These are phyloP conservation scores for Empidonax alnorum DNA, from an alignment of 2,113 vertebrate genomes.

Conservation along the genomic window DNA sequence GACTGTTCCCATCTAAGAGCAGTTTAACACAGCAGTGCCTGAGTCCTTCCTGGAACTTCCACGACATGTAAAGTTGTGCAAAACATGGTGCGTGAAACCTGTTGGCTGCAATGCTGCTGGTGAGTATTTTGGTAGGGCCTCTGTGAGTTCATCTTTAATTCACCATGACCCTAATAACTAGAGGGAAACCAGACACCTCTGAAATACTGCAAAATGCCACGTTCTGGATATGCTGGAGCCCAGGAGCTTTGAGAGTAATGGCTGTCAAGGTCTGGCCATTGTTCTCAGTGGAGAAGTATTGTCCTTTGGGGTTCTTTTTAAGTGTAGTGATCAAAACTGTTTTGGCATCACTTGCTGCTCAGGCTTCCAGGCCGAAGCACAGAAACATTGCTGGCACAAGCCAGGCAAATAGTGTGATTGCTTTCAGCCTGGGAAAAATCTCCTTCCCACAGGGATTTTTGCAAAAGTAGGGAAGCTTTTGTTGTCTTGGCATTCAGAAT, in stretches of 20 bases:
- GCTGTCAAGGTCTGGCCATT: background rate
- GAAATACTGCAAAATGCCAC: background rate
- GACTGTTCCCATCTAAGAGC: background rate
- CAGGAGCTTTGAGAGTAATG: background rate
- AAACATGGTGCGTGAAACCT: background rate
- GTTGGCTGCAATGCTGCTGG: background rate
- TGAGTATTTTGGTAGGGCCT: background rate
- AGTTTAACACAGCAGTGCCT: background rate
- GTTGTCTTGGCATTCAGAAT: background rate
- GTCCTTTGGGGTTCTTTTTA: background rate
- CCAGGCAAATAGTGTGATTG: background rate
- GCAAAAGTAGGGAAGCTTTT: background rate
- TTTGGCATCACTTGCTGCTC: background rate
- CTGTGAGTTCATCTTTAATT: background rate
- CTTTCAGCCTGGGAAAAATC: background rate
- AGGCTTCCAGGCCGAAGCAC: background rate
- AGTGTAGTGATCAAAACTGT: background rate
- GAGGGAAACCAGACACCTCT: background rate
- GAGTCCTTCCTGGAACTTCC: background rate
- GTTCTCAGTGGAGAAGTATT: background rate
- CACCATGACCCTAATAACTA: background rate
- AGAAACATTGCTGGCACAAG: background rate
- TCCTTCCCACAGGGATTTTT: background rate
- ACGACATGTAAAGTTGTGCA: accelerated
- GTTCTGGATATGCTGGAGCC: background rate